Base-by-base conservation (phyloP, 2,113 vertebrate species). In the Xenotilapia longispinis region DNA sequence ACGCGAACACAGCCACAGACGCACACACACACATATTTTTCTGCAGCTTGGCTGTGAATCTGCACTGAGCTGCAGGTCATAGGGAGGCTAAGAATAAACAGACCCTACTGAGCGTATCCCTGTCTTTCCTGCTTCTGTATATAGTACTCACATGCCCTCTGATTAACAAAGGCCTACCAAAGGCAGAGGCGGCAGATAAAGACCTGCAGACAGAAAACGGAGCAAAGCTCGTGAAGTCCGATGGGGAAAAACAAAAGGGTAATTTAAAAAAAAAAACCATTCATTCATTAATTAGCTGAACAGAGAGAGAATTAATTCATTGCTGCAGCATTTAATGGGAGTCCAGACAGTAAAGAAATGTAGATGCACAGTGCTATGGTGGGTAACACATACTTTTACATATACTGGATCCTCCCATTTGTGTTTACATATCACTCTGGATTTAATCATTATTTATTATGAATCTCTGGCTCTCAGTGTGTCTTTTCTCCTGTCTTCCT, bases 71-170 rank as follows among this genome's bases (percentile, higher is more conserved):
- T 82, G 89, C 86, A 87, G 91, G 88, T 92, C 92, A 91, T 80
- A 86, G 54, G 65, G 84, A 81, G 54, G 87, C 94, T 94, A 93
- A 92, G 90, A 94, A 94, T 94, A 94, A 92, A 89, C 65, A 9
- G 31, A 58, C 28, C 87, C 86, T 84, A 83, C 88, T 94, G 91
- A 87, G 42, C 42, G 14, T 15, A n/a, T 58, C 84, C 40, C 80
- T 80, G 14, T 73, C 5, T 49, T 54, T 87, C 60, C 79, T 19
- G 83, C 83, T 38, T 85, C 8, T 84, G 40, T 73, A 40, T 28
- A 51, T 13, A 28, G 70, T 19, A 47, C 21, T 57, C 75, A 47
- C 55, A 26, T 9, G 21, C 58, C 58, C 58, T 84, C 84, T 83
- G 85, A 85, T 82, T 75, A 87, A 78, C 63, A 85, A 73, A 87